phyloP scores from a whole-genome alignment of 1,140 invertebrate species.

The Diorhabda carinulata region DNA sequence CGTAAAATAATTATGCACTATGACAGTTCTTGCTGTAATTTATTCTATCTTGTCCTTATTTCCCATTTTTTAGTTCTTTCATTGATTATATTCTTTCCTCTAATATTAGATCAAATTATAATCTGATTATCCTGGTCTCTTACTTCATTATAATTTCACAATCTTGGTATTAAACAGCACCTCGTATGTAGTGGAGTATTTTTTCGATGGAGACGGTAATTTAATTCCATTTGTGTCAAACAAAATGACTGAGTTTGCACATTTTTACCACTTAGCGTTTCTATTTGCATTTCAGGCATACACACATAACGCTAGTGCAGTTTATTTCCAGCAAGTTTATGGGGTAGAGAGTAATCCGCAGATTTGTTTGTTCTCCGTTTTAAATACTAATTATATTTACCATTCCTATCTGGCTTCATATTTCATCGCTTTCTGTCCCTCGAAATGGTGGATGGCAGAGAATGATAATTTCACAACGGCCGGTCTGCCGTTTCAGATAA shows the following conservation, averaged over 20 bases:
- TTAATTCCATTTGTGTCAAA: background rate
- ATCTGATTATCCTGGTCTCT: no score
- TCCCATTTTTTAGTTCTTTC: no score
- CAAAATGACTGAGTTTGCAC: background rate
- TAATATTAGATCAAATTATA: no score
- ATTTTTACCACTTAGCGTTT: background rate
- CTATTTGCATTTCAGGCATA: background rate
- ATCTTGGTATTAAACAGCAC: no score
- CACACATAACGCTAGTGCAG: slow-evolving; percentile 1
- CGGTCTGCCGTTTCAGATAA: slow-evolving; percentile 4
- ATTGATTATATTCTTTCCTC: no score
- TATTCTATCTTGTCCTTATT: no score
- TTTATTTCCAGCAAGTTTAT: slow-evolving; percentile 3
- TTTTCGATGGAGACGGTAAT: background rate
- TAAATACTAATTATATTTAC: slow-evolving; percentile 17
- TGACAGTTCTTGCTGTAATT: no score
- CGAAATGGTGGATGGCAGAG: slow-evolving; percentile 8
- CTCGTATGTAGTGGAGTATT: no score
- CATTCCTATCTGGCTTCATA: slow-evolving; percentile 4
- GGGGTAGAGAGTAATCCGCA: slow-evolving; percentile 6
- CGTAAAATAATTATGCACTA: no score
- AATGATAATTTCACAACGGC: slow-evolving; percentile 12
- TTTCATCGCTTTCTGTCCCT: slow-evolving; percentile 12
- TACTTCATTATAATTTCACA: no score
- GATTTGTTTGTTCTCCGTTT: slow-evolving; percentile 17